phyloP scores from a whole-genome alignment of 2,113 vertebrate species.

The Fregetta grallaria region DNA sequence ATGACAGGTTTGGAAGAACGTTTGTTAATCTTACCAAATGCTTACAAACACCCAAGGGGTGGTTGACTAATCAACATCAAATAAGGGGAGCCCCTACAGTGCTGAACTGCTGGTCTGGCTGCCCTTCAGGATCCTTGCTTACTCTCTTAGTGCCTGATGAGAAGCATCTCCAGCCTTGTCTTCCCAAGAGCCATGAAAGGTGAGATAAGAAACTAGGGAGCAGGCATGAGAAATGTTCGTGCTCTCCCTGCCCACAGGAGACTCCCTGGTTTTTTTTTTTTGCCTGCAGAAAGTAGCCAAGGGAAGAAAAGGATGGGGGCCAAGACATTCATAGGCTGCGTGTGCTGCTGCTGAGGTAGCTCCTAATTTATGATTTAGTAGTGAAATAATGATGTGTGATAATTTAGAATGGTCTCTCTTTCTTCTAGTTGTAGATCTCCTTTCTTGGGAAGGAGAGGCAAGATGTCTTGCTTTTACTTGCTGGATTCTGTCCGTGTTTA shows the following conservation, averaged over 20 bases:
- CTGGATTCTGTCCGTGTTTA: background rate
- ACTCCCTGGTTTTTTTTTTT: background rate
- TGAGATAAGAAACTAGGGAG: background rate
- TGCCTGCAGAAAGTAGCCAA: background rate
- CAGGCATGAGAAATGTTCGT: background rate
- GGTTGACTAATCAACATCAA: background rate
- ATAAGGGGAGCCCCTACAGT: background rate
- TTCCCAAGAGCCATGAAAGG: background rate
- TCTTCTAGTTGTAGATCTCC: background rate
- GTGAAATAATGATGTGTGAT: slow-evolving; percentile 7
- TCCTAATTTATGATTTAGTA: background rate
- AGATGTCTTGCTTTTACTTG: background rate
- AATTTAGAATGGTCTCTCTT: background rate
- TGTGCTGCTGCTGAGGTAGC: background rate
- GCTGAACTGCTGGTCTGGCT: background rate
- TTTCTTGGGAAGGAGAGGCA: background rate
- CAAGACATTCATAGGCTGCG: background rate
- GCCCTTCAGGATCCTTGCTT: background rate
- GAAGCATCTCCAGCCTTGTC: background rate
- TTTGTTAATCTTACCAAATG: background rate
- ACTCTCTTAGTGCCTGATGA: background rate
- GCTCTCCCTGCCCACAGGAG: background rate
- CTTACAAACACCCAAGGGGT: background rate
- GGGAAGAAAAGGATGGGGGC: background rate
- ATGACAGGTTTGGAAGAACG: background rate